phyloP scores from a whole-genome alignment of 2,797 vertebrate genomes.

The Aphelocoma californica region DNA sequence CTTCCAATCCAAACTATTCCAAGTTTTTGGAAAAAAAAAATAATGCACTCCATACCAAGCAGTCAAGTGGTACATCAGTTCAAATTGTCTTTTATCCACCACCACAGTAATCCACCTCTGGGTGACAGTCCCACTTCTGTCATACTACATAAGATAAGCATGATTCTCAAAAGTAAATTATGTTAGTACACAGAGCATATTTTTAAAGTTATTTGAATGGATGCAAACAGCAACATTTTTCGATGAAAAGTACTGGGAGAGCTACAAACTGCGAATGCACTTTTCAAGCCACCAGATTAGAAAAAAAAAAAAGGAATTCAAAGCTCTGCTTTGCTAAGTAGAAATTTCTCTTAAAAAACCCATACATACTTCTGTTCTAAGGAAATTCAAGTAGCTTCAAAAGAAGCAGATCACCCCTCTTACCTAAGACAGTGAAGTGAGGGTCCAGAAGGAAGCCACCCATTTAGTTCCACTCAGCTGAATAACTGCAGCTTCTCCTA shows the following conservation, averaged over 20 bases:
- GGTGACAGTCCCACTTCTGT: not conserved
- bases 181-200: not conserved
- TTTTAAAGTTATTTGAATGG: not conserved
- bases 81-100: not conserved
- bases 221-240: not conserved
- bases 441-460: conserved; percentile 41
- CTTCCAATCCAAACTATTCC: not conserved
- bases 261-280: not conserved
- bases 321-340: not conserved
- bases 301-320: not conserved
- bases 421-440: conserved; percentile 40
- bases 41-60: not conserved
- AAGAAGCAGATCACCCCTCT: conserved; percentile 14
- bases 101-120: not conserved
- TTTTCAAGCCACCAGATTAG: not conserved
- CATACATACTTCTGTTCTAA: not conserved
- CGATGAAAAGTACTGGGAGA: not conserved
- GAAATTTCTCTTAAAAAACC: not conserved
- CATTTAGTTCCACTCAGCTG: conserved; percentile 45
- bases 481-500: conserved; percentile 49
- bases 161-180: not conserved
- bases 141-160: not conserved
- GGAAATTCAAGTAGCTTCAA: not conserved
- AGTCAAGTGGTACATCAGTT: not conserved
- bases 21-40: not conserved